Base-by-base conservation (phyloP, 2,113 vertebrate genomes). In the Actinemys pallida region DNA sequence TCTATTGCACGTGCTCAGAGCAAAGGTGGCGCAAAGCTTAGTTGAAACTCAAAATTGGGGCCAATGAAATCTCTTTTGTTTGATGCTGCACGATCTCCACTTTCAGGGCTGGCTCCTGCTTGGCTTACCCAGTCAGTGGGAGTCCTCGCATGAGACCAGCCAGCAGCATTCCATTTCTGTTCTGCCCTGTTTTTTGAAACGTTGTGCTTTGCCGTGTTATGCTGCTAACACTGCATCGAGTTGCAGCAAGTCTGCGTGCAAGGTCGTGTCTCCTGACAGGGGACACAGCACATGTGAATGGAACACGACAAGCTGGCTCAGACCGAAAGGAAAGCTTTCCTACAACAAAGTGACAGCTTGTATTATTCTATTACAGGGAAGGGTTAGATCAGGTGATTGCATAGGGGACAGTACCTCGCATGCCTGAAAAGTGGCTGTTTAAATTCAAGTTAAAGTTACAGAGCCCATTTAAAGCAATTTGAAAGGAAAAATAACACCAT, bases 1-100 rank as follows among this genome's bases (percentile, higher is more conserved):
- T 47, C 29, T n/a, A 29, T 20, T 49, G 29, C 81, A 75, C 24
- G 47, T 0, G 1, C 5, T 35, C 5, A 42, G 54, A 39, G 27
- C 4, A 45, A 75, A 1, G 72, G 19, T 35, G 81, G 45, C 17
- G 9, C 1, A 8, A 25, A 14, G 1, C 62, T 88, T 76, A 56
- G 39, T 35, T n/a, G 5, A 35, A 42, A 9, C 9, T 52, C 42
- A 6, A 22, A 8, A 35, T 17, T 17, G 50, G 56, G 39, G 17
- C 17, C 5, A 0, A 7, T n/a, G 1, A 42, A 42, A 57, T 2
- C 1, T 0, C 12, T 24, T 52, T 75, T 22, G 20, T 4, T 24
- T 20, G 8, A 72, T 72, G 65, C 22, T 75, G 39, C 39, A 45
- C 5, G 22, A 25, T 39, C 20, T 17, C 2, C 3, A 0, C 2